These are phyloP conservation scores for Garrulus glandarius DNA, from an alignment of 2,797 vertebrate species.

Conservation along the genomic window DNA sequence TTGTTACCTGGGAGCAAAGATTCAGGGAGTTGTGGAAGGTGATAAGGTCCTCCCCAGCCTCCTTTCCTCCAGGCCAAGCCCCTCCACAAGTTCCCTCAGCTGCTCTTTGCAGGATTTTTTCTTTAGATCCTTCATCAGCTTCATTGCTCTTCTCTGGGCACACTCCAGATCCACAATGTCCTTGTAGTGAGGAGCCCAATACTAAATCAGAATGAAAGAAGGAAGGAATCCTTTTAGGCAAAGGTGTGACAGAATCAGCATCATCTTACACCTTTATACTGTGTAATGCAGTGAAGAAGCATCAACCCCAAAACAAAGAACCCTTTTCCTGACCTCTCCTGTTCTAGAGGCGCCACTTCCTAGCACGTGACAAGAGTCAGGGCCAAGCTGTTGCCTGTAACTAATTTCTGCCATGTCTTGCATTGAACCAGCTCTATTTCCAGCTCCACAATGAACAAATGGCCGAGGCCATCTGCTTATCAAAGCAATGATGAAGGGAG, in stretches of 20 bases:
- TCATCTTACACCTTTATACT: background rate
- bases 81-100: background rate
- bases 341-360: background rate
- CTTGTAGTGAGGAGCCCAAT: background rate
- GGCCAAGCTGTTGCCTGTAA: background rate
- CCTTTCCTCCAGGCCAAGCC: background rate
- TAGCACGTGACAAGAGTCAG: background rate
- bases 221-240: background rate
- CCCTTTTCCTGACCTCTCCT: background rate
- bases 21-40: background rate
- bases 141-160: background rate
- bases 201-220: background rate
- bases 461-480: background rate
- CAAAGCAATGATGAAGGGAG: background rate
- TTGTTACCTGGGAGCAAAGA: background rate
- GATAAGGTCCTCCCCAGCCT: background rate
- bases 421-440: background rate
- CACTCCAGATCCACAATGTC: background rate
- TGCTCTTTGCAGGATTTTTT: background rate
- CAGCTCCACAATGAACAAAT: background rate
- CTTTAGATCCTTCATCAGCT: background rate
- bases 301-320: background rate
- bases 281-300: background rate
- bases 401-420: background rate
- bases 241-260: background rate